Base-by-base conservation (phyloP, 1,140 invertebrate species). In the Eriosoma lanigerum region DNA sequence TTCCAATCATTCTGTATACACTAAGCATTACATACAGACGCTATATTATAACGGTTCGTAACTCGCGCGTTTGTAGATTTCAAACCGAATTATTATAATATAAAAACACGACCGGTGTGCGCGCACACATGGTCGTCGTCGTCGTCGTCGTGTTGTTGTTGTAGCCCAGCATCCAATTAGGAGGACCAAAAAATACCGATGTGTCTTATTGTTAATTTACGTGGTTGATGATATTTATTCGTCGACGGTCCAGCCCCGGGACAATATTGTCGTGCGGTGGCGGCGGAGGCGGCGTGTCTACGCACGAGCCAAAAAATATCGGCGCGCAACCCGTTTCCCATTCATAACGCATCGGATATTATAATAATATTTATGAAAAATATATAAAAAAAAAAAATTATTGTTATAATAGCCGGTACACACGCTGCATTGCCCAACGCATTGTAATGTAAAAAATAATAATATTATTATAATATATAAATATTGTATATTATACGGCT, bases 101-200 rank as follows among this genome's bases (percentile, higher is more conserved):
- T 44, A 66, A 44, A 66, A 46, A 66, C 9, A 66, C 64, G 32
- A 66, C 19, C 60, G 26, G 26, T 15, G 17, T 13, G 15, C 26
- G 56, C 24, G 26, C 54, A 24, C n/a, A 6, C 56, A 3, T 58
- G 26, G 24, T 60, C 26, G 5, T 29, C 29, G 60, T 64, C 17
- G 1, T 26, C 24, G 17, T 17, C 56, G 24, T 17, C 19, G 4
- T 1, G 32, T 6, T n/a, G n/a, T n/a, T n/a, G n/a, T n/a, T n/a
- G n/a, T n/a, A n/a, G n/a, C n/a, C n/a, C n/a, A n/a, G 66, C 44
- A 21, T 70, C 44, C 66, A 70, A 70, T 70, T 70, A 70, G 66
- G 13, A 70, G 66, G 15, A 17, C 44, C 44, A 15, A 70, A n/a
- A 68, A 48, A 68, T 24, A 26, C 66, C 44, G 21, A 26, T 48